A percentile compares a stretch with the other conserved stretches of the same genome.
These are phyloP conservation scores for Cydia fagiglandana DNA, from an alignment of 1,140 invertebrate species.

Conservation along the genomic window DNA sequence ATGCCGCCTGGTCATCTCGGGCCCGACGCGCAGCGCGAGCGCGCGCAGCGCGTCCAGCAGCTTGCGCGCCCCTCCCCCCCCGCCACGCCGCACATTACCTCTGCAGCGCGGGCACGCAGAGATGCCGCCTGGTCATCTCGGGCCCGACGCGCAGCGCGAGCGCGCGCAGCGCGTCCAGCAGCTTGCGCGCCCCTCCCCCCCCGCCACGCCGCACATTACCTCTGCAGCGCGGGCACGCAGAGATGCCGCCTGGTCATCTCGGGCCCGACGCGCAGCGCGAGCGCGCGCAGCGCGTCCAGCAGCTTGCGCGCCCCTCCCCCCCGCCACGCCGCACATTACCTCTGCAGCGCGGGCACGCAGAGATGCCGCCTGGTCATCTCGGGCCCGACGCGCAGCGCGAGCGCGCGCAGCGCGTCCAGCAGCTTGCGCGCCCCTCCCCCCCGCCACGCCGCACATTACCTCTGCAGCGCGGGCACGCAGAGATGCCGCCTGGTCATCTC, in stretches of 20 bases:
- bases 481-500: slow-evolving; percentile 92
- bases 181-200: slow-evolving; percentile 77
- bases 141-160: slow-evolving; percentile 89
- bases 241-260: slow-evolving; percentile 91
- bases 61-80: slow-evolving; percentile 90
- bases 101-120: slow-evolving; percentile 85
- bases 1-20: slow-evolving; percentile 90
- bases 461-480: slow-evolving; percentile 84
- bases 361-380: slow-evolving; percentile 91
- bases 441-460: slow-evolving; percentile 75
- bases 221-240: slow-evolving; percentile 84
- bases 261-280: slow-evolving; percentile 89
- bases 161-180: slow-evolving; percentile 80
- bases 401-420: slow-evolving; percentile 80
- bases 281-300: slow-evolving; percentile 80
- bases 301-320: slow-evolving; percentile 80
- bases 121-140: slow-evolving; percentile 89
- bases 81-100: slow-evolving; percentile 81
- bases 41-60: slow-evolving; percentile 89
- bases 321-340: slow-evolving; percentile 75
- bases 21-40: slow-evolving; percentile 89
- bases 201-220: slow-evolving; percentile 59
- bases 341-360: slow-evolving; percentile 84
- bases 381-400: slow-evolving; percentile 89
- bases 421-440: slow-evolving; percentile 80